Conservation (phyloP, 2,113 vertebrate species). For the Natator depressus region DNA sequence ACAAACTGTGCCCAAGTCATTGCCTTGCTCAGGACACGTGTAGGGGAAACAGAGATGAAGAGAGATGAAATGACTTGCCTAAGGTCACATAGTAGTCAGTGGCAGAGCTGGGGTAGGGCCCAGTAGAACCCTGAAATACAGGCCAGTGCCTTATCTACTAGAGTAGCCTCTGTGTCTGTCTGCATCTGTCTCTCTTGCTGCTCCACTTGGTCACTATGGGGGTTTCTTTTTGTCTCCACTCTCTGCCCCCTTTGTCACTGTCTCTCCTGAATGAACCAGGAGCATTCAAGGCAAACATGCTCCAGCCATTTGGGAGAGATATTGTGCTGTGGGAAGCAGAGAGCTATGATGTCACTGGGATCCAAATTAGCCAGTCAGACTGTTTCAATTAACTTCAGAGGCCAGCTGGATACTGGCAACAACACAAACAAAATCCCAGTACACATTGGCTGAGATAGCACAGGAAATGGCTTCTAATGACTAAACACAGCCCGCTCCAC, state of each 20-base stretch:
- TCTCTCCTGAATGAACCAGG: neutral
- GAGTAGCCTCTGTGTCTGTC: neutral
- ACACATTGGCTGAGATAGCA: neutral
- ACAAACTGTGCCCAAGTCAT: neutral
- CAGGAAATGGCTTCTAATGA: neutral
- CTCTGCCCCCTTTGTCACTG: neutral
- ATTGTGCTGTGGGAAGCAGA: neutral
- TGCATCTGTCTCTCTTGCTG: neutral
- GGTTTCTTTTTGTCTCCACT: neutral
- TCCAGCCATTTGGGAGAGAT: neutral
- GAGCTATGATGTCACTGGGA: no score
- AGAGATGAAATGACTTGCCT: neutral
- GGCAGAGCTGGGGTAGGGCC: no score
- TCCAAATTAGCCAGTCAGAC: neutral
- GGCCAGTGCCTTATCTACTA: neutral
- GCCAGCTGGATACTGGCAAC: neutral
- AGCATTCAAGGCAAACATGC: neutral
- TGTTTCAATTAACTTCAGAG: no score
- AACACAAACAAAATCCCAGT: neutral
- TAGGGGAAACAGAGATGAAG: neutral
- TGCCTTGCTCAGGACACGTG: neutral
- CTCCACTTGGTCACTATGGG: neutral
- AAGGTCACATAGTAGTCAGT: neutral
- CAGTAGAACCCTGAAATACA: neutral
- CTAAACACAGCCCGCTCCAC: neutral